phyloP scores from a whole-genome alignment of 2,797 vertebrate species.

The Phoxinus dragarum region DNA sequence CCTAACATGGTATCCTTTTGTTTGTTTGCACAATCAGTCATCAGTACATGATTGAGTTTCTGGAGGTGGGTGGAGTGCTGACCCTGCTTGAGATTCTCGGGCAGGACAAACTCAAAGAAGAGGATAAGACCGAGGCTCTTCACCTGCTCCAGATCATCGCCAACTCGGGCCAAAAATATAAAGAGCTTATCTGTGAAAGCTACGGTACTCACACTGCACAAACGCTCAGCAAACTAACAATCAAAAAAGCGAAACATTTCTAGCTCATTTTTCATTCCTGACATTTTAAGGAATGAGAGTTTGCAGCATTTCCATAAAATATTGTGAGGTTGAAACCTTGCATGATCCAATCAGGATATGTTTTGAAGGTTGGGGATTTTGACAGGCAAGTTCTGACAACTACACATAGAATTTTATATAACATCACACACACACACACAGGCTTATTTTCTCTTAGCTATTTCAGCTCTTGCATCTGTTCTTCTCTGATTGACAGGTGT shows the following conservation, averaged over 20 bases:
- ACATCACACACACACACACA: neutral
- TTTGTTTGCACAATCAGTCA: slow-evolving; percentile 69
- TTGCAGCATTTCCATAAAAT: slow-evolving; percentile 6
- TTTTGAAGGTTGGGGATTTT: slow-evolving; percentile 21
- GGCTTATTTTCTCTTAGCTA: neutral
- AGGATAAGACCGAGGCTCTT: slow-evolving; percentile 80
- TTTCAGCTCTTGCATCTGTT: slow-evolving; percentile 5
- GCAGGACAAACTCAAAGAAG: slow-evolving; percentile 75
- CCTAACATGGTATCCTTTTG: slow-evolving; percentile 4
- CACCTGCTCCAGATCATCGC: slow-evolving; percentile 80
- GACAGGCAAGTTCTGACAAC: neutral
- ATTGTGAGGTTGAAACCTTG: slow-evolving; percentile 1
- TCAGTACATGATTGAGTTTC: slow-evolving; percentile 84
- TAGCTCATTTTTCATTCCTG: neutral
- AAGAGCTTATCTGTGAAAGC: slow-evolving; percentile 89
- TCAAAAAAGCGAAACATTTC: neutral
- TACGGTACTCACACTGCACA: slow-evolving; percentile 70
- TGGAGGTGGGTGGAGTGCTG: slow-evolving; percentile 83
- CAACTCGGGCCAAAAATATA: slow-evolving; percentile 80
- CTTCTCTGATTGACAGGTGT: slow-evolving; percentile 73
- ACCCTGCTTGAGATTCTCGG: slow-evolving; percentile 85
- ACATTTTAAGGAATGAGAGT: neutral
- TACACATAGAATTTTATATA: neutral
- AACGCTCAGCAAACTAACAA: neutral
- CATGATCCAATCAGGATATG: neutral